phyloP scores from a whole-genome alignment of 2,797 vertebrate genomes.

The Characodon lateralis region DNA sequence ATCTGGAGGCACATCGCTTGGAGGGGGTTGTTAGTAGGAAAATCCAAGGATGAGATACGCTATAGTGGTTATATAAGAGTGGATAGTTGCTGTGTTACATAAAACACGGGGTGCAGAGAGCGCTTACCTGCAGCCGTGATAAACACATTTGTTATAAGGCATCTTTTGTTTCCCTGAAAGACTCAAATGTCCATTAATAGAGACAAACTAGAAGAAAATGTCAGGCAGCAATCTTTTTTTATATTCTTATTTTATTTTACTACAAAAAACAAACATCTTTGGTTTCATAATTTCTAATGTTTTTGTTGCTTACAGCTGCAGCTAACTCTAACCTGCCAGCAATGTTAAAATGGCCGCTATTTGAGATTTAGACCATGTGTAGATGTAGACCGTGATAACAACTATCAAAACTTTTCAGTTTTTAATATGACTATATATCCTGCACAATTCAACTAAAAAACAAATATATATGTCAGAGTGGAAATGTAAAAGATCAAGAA shows the following conservation, averaged over 20 bases:
- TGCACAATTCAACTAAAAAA: no score
- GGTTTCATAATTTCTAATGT: neutral
- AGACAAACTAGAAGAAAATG: neutral
- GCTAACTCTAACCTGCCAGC: no score
- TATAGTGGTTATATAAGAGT: constrained; percentile 57
- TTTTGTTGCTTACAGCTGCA: no score
- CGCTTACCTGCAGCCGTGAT: constrained; percentile 40
- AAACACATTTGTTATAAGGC: constrained; percentile 17
- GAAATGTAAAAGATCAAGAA: no score
- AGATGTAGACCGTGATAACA: no score
- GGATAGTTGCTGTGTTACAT: constrained; percentile 50
- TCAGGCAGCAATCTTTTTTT: neutral
- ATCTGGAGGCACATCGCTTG: neutral
- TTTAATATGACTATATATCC: no score
- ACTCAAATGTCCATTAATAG: constrained; percentile 3
- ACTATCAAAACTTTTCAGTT: no score
- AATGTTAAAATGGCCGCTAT: no score
- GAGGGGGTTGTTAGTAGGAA: constrained; percentile 37
- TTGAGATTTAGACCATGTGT: no score
- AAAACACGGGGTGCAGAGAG: constrained; percentile 57
- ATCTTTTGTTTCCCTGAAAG: constrained; percentile 11
- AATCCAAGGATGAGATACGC: constrained; percentile 30
- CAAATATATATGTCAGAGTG: no score
- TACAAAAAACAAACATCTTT: neutral
- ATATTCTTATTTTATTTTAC: neutral